A percentile compares a stretch with the other conserved stretches of the same genome.
Conservation (phyloP, 2,113 vertebrate genomes). For the Gallinago undulata region DNA sequence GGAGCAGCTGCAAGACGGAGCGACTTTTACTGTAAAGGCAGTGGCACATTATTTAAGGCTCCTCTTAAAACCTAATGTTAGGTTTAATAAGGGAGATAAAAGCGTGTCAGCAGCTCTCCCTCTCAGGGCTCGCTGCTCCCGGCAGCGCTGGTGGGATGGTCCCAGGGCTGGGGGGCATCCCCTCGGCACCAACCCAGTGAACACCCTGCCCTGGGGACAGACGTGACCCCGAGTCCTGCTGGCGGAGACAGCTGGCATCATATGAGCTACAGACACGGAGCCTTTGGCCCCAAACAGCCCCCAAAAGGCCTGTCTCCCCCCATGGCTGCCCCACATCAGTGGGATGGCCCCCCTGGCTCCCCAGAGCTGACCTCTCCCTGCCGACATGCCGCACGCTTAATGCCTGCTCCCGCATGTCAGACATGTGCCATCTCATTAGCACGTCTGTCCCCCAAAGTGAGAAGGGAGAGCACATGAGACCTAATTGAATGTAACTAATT, state of each 20-base stretch:
- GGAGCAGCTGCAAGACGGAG: neutral
- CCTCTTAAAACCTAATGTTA: constrained; percentile 59
- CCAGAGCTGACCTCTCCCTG: neutral
- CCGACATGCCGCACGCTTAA: rapidly evolving
- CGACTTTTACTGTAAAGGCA: neutral
- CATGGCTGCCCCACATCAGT: rapidly evolving
- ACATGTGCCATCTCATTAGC: constrained; percentile 63
- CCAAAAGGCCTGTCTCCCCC: neutral
- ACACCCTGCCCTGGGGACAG: neutral
- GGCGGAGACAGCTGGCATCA: too few species aligned
- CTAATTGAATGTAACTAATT: constrained; percentile 83
- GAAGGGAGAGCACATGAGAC: constrained; percentile 36
- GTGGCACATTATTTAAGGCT: constrained; percentile 30
- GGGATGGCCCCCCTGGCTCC: neutral
- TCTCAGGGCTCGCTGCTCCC: rapidly evolving
- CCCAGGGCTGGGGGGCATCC: neutral
- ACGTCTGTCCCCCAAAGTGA: constrained; percentile 65
- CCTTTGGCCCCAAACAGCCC: neutral
- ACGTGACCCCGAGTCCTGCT: rapidly evolving
- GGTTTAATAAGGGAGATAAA: constrained; percentile 52
- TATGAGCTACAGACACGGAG: rapidly evolving
- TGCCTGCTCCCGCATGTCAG: neutral
- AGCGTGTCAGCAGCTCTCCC: neutral
- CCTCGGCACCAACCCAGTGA: neutral
- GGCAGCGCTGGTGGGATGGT: rapidly evolving